Evolutionary conservation across 2,888 invertebrate species (phyloP).

Genomic region (Trichogramma evanescens): DNA sequence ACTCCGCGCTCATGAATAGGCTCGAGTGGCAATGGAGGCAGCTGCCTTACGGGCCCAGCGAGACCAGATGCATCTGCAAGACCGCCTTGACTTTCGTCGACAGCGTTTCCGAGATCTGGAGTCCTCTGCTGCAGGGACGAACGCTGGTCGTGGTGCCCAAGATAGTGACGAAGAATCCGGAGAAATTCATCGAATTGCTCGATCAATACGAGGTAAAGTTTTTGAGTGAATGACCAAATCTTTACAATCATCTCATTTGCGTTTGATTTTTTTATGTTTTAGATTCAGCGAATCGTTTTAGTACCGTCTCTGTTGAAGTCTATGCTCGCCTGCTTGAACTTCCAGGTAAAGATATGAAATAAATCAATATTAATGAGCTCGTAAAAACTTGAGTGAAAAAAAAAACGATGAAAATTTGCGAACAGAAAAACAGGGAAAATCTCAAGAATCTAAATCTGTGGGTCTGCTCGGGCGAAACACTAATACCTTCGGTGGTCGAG

Average conservation of each 20-base stretch:
- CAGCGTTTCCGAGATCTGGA: slow-evolving; percentile 83
- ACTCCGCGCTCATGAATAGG: slow-evolving; percentile 72
- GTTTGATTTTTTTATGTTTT: slow-evolving; percentile 30
- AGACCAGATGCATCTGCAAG: slow-evolving; percentile 75
- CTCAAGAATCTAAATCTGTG: slow-evolving; percentile 64
- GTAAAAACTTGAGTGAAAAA: neutral
- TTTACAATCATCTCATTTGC: neutral
- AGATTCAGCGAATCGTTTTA: slow-evolving; percentile 73
- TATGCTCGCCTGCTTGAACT: slow-evolving; percentile 65
- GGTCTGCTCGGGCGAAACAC: slow-evolving; percentile 82
- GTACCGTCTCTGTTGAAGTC: slow-evolving; percentile 78
- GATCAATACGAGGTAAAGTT: slow-evolving; percentile 60
- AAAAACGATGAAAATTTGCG: neutral
- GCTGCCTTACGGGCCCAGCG: slow-evolving; percentile 65
- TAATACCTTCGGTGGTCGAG: slow-evolving; percentile 62
- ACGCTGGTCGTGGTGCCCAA: slow-evolving; percentile 69
- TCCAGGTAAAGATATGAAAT: slow-evolving; percentile 46
- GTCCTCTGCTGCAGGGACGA: slow-evolving; percentile 64
- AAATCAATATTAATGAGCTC: neutral
- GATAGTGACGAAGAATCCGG: slow-evolving; percentile 69
- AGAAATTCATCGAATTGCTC: slow-evolving; percentile 62
- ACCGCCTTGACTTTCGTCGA: slow-evolving; percentile 89
- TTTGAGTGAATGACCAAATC: neutral
- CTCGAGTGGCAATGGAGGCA: slow-evolving; percentile 81
- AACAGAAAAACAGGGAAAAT: slow-evolving; percentile 49